phyloP scores from a whole-genome alignment of 2,113 vertebrate genomes.

The Tylochromis polylepis region DNA sequence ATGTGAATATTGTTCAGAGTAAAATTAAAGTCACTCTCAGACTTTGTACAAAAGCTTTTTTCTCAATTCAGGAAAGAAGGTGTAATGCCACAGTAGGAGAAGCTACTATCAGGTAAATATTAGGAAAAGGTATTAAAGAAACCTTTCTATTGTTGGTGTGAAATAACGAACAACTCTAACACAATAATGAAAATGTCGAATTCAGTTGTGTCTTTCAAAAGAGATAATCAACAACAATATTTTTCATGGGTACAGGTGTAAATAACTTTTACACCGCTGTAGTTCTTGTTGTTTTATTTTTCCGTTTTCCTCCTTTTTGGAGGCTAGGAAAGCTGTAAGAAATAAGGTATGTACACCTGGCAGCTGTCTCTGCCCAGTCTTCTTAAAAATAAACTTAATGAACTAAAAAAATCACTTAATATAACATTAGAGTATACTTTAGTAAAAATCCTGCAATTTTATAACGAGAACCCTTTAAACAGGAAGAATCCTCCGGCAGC shows the following conservation, averaged over 20 bases:
- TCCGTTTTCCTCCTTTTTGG: not conserved
- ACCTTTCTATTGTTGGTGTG: not conserved
- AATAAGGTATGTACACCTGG: accelerated
- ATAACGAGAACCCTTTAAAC: not conserved
- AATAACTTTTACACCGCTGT: accelerated
- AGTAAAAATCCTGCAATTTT: not conserved
- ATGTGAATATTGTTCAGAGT: not conserved
- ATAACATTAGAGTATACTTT: not conserved
- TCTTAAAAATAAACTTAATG: not conserved
- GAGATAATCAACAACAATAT: not conserved
- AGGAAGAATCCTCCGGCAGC: accelerated
- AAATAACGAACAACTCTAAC: not conserved
- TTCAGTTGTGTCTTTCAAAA: not conserved
- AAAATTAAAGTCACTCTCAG: not conserved
- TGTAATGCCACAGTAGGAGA: not conserved
- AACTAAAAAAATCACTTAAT: not conserved
- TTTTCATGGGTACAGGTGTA: not conserved
- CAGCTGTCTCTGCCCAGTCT: not conserved
- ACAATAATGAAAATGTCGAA: not conserved
- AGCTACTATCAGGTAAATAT: not conserved
- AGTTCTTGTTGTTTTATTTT: not conserved
- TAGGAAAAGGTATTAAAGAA: not conserved
- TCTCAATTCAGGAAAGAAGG: not conserved
- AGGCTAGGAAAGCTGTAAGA: not conserved
- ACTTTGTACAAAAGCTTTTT: not conserved